phyloP scores from a whole-genome alignment of 2,888 invertebrate genomes.

The Erannis defoliaria region DNA sequence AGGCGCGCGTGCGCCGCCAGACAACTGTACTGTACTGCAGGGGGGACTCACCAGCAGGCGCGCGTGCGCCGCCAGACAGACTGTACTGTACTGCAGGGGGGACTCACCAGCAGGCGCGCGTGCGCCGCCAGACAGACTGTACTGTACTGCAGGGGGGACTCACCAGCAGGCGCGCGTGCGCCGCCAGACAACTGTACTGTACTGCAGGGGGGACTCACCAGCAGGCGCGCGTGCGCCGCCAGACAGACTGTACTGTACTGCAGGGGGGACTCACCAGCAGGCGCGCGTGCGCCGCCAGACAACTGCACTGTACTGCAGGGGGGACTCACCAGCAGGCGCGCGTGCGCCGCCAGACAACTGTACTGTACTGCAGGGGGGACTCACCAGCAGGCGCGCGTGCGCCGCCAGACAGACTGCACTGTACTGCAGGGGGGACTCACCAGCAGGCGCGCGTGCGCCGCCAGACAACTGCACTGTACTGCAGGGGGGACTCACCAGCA shows the following conservation, averaged over 20 bases:
- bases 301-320: too few species aligned
- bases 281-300: constrained; percentile 10
- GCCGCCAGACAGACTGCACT: neutral
- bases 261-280: constrained; percentile 26
- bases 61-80: constrained; percentile 1
- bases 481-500: constrained; percentile 26
- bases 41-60: constrained; percentile 29
- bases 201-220: constrained; percentile 7
- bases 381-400: constrained; percentile 30
- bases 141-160: too few species aligned
- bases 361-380: too few species aligned
- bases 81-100: too few species aligned
- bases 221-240: constrained; percentile 27
- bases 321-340: constrained; percentile 31
- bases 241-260: too few species aligned
- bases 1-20: constrained; percentile 28
- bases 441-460: constrained; percentile 29
- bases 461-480: too few species aligned
- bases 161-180: constrained; percentile 31
- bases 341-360: neutral
- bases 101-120: constrained; percentile 30
- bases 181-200: too few species aligned
- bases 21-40: too few species aligned
- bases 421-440: neutral
- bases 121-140: neutral